phyloP scores from a whole-genome alignment of 2,888 invertebrate species.

The Strigamia crassipes region DNA sequence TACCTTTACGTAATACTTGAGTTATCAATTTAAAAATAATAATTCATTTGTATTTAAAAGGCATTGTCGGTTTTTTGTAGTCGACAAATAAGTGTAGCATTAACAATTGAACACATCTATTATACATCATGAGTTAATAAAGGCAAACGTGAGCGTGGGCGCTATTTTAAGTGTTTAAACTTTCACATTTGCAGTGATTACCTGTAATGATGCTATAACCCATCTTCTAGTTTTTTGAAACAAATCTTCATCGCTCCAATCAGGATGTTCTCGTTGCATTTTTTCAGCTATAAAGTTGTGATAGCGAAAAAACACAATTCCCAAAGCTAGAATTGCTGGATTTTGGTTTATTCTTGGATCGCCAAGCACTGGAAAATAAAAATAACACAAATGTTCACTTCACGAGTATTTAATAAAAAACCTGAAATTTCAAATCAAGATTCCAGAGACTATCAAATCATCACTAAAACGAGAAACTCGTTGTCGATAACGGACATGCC shows the following conservation, averaged over 20 bases:
- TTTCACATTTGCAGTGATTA: conserved; percentile 56
- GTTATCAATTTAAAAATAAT: no score
- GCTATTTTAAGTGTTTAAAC: no score
- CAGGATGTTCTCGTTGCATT: conserved; percentile 76
- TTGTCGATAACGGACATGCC: background rate
- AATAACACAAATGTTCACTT: conserved; percentile 5
- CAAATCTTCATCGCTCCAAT: conserved; percentile 91
- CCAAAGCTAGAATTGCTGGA: conserved; percentile 90
- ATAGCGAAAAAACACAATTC: conserved; percentile 91
- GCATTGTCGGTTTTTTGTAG: no score
- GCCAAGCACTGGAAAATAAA: conserved; percentile 75
- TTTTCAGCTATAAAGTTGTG: conserved; percentile 88
- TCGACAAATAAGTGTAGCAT: no score
- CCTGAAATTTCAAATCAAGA: background rate
- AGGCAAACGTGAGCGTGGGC: no score
- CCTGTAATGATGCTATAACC: conserved; percentile 91
- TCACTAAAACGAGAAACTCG: background rate
- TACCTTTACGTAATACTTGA: no score
- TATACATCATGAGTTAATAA: no score
- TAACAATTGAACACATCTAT: no score
- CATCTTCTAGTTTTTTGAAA: conserved; percentile 88
- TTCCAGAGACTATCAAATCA: background rate
- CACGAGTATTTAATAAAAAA: background rate
- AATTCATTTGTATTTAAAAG: no score
- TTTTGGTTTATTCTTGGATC: conserved; percentile 97